Conservation (phyloP, 2,888 invertebrate species). For the Eupithecia pulchellata region DNA sequence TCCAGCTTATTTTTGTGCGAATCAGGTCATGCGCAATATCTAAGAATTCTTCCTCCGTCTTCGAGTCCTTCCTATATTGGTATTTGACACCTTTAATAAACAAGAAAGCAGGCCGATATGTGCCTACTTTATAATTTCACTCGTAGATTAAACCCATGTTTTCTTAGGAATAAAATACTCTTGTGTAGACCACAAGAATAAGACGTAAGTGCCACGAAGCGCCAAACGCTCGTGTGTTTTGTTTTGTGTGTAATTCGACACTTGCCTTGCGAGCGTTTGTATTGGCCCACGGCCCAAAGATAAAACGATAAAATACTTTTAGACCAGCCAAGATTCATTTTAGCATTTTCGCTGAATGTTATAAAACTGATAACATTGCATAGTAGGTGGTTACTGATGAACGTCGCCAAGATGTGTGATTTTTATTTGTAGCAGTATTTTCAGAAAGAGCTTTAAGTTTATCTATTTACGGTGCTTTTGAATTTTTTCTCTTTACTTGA, state of each 20-base stretch:
- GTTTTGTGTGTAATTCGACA: slow-evolving; percentile 7
- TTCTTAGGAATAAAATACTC: not conserved
- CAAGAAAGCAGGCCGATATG: not conserved
- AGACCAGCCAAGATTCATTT: slow-evolving; percentile 66
- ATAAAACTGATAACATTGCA: slow-evolving; percentile 59
- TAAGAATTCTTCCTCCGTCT: too few relatives aligned
- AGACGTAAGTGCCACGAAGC: not conserved
- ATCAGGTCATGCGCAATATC: too few relatives aligned
- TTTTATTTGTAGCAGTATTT: slow-evolving; percentile 12
- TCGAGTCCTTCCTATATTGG: too few relatives aligned
- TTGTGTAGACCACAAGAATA: not conserved
- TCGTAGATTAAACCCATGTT: not conserved
- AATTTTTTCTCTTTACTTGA: not conserved
- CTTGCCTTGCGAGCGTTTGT: slow-evolving; percentile 18
- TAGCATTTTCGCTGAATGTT: slow-evolving; percentile 64
- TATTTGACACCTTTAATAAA: too few relatives aligned
- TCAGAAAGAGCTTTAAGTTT: not conserved
- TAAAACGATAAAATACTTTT: slow-evolving; percentile 66
- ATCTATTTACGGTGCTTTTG: not conserved
- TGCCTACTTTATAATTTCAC: too few relatives aligned
- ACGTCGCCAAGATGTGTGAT: slow-evolving; percentile 27
- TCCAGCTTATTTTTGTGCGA: too few relatives aligned
- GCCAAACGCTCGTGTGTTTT: not conserved
- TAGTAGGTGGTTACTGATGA: slow-evolving; percentile 30
- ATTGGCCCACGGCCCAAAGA: slow-evolving; percentile 51